phyloP scores from a whole-genome alignment of 2,113 vertebrate genomes.

The Crypturellus undulatus region DNA sequence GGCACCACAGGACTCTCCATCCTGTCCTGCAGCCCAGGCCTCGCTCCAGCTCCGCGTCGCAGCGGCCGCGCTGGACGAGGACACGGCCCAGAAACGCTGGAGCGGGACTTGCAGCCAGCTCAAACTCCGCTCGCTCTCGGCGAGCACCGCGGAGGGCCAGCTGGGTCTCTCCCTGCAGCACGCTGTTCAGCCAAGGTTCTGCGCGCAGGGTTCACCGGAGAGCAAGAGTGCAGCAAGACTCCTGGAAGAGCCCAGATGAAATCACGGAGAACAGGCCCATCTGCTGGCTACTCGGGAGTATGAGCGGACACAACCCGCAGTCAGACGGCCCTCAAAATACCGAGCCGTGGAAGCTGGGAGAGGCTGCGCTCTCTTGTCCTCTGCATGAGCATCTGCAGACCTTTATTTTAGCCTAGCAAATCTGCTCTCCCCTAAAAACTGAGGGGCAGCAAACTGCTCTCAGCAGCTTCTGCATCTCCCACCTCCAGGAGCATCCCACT shows the following conservation, averaged over 20 bases:
- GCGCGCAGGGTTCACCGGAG: not conserved
- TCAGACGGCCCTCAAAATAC: not conserved
- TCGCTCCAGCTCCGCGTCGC: no score
- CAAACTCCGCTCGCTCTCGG: not conserved
- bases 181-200: not conserved
- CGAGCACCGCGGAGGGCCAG: not conserved
- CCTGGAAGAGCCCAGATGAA: not conserved
- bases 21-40: accelerated
- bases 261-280: not conserved
- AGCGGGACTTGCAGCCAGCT: not conserved
- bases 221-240: not conserved
- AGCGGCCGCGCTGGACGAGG: not conserved
- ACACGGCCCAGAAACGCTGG: not conserved
- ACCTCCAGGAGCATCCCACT: accelerated
- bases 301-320: not conserved
- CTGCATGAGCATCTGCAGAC: not conserved
- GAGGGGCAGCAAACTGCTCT: not conserved
- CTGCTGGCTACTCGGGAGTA: not conserved
- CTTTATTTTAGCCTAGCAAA: not conserved
- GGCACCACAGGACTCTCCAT: not conserved
- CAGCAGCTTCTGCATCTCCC: not conserved
- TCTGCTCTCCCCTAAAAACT: not conserved
- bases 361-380: not conserved
- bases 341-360: not conserved
- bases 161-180: not conserved